Percentiles rank a stretch among this genome's conserved stretches.
Conservation (phyloP, 1,140 invertebrate genomes). For the Trichoplusia ni region DNA sequence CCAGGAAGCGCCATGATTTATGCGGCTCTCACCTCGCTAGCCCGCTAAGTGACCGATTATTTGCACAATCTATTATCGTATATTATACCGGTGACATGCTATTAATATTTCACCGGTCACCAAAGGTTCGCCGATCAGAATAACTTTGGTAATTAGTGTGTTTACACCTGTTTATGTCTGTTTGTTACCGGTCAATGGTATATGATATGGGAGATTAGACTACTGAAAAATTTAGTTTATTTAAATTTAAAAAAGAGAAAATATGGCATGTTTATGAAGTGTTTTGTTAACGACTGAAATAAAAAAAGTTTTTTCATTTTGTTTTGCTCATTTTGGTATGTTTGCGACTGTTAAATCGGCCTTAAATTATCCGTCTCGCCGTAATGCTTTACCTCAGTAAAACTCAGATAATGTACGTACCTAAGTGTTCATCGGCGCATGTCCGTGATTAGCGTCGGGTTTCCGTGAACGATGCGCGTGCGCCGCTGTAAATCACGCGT, state of each 20-base stretch:
- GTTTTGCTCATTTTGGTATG: too few relatives aligned
- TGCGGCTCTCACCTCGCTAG: constrained; percentile 16
- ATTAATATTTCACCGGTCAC: constrained; percentile 20
- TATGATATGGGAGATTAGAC: background rate
- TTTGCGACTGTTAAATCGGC: too few relatives aligned
- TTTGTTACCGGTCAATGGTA: background rate
- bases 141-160: background rate
- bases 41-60: constrained; percentile 22
- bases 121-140: constrained; percentile 4
- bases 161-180: background rate
- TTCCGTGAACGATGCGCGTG: constrained; percentile 12
- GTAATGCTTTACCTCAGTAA: too few relatives aligned
- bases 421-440: background rate
- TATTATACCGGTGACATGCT: constrained; percentile 23
- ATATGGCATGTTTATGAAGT: too few relatives aligned
- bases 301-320: too few relatives aligned
- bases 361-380: too few relatives aligned
- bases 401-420: background rate
- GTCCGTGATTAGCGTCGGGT: constrained; percentile 21
- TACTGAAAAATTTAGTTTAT: too few relatives aligned
- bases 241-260: too few relatives aligned
- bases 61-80: constrained; percentile 31
- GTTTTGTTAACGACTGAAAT: too few relatives aligned
- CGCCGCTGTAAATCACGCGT: constrained; percentile 28
- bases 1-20: constrained; percentile 32